Base-by-base conservation (phyloP, 2,797 vertebrate genomes). In the Coranthus polyacanthus region DNA sequence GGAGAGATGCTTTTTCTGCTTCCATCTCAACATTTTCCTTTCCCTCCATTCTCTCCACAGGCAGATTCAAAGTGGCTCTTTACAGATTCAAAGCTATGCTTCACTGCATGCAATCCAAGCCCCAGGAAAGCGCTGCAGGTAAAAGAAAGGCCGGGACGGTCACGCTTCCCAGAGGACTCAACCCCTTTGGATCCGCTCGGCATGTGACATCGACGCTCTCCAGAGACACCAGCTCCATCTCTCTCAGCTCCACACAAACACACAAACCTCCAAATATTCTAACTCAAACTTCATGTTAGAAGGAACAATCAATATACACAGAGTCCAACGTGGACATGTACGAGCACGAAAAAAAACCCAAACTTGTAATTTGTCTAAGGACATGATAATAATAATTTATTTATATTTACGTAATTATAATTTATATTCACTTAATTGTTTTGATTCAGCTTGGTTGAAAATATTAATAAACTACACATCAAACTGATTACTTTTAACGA, bases 11-110 rank as follows among this genome's bases (percentile, higher is more conserved):
- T 39, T 43, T 69, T 46, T 24, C 51, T 61, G 52, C 63, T 75
- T 32, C 36, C 13, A 37, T 50, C 41, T 20, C 32, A 41, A 42
- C 24, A 71, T 59, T 60, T 60, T 20, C 26, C 45, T 70, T 52
- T 52, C 26, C 49, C n/a, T 61, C 42, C 21, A n/a, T n/a, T 70
- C 22, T 41, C 32, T 26, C 42, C 47, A 49, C 55, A 66, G 46
- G 38, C 51, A 51, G 63, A 75, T 74, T 72, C 53, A 72, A 71
- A 78, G 61, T 29, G 55, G 13, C 37, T 32, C 51, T 75, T 79
- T 68, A 61, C 51, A 61, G 44, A 60, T 74, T 65, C 63, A 39
- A 62, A 43, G 20, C 53, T 45, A 39, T 11, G 12, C 69, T 36
- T 32, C 6, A 11, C 36, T 3, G 7, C 62, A 67, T 68, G 63